Evolutionary conservation across 2,888 invertebrate genomes (phyloP), one percentile per base, ranked within the genome.

Genomic region (Latheticus oryzae): DNA sequence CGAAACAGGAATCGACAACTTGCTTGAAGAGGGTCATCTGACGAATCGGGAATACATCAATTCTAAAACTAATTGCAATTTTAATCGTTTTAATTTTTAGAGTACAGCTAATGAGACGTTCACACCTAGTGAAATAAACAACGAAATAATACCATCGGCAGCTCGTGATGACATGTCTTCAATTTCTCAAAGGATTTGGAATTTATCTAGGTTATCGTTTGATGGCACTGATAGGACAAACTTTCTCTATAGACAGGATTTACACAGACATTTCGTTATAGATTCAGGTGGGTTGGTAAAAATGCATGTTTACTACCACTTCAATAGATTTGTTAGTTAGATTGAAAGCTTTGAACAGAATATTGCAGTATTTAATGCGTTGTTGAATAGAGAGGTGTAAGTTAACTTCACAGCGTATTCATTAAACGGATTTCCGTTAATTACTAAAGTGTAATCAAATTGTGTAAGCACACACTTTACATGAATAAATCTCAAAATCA

Each of bases 401-500:
- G 63, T 73, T 71, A 73, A 73, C 71, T 70, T 73, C 64, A 66
- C 62, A 65, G 66, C 65, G 72, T 69, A 71, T 71, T 73, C 72
- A 70, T 70, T 73, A 73, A 74, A 70, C 68, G 72, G 71, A 73
- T 75, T 72, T 61, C 69, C 66, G 70, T 73, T 74, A 75, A 75
- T 76, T 76, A 74, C 71, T 72, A 72, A 74, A 73, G 71, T 76
- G 76, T 76, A 76, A 76, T 76, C 75, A 76, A 75, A 73, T 76
- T 72, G 73, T 66, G 64, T 71, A 73, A 72, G 71, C 69, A 71
- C 69, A 72, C 70, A 71, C 72, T 75, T 71, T 62, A 67, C 66
- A 65, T 69, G 72, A 72, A 73, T 73, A 70, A 69, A 61, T 64
- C 66, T 65, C 53, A 53, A 53, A 60, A 63, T 64, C 59, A 61